Base-by-base conservation (phyloP, 2,113 vertebrate genomes). In the Leucopternis melanops region DNA sequence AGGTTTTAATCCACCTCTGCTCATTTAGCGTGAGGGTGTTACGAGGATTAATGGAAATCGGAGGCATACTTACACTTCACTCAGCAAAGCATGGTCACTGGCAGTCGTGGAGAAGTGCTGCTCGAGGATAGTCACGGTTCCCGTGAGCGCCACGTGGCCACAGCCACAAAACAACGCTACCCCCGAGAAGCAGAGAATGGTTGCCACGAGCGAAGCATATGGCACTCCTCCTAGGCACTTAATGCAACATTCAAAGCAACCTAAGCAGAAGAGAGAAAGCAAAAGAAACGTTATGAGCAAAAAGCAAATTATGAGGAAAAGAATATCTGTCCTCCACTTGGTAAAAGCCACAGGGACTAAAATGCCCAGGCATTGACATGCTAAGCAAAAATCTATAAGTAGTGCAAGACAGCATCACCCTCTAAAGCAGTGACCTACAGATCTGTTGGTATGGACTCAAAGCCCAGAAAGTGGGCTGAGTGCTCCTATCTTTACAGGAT, bases 231-330 rank as follows among this genome's bases (percentile, higher is more conserved):
- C 99, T 97, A 99, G 98, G 98, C 99, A 99, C 98, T 99, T 99
- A 97, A 99, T 99, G 98, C 99, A 99, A 98, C 99, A 99, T 97
- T 99, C 99, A 87, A 99, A 99, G 98, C 99, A 99, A 98, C 99
- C 99, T 99, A 98, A 62, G 97, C 95, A 92, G 78, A 91, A 77
- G 91, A 93, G 78, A 95, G 42, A 71, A 92, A 93, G 93, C 90
- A 94, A 93, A 96, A 87, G 75, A 84, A 96, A 94, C 0, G 0
- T 92, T 73, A 87, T 95, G 27, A 96, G 61, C 86, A 73, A 94
- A 92, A 90, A 94, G 92, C 66, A 92, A 94, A 74, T 81, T 66
- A 84, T 78, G 73, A 97, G 90, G 87, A 94, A 81, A 93, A 80
- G 12, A 93, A 26, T 65, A 85, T 74, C 80, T 1, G 26, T 57